Evolutionary conservation across 2,113 vertebrate genomes (phyloP).

Genomic region (Hippocampus mohnikei): DNA sequence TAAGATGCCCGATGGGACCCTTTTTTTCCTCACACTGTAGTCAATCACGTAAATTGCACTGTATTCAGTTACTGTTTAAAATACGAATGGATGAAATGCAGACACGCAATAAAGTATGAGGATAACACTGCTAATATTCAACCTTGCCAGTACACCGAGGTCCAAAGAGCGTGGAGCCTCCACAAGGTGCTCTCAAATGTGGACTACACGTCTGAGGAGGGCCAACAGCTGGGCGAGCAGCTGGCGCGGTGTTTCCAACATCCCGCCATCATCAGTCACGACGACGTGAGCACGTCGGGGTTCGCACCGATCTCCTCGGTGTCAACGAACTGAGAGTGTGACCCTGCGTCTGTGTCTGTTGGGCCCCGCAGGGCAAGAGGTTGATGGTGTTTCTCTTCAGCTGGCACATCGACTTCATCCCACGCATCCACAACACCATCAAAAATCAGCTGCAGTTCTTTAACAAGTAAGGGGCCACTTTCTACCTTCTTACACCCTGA

Average conservation of each 20-base stretch:
- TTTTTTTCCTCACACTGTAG: neutral
- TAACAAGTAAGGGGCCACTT: slow-evolving; percentile 76
- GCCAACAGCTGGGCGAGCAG: slow-evolving; percentile 77
- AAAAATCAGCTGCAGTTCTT: slow-evolving; percentile 89
- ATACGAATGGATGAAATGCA: neutral
- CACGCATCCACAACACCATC: slow-evolving; percentile 87
- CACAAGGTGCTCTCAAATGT: slow-evolving; percentile 78
- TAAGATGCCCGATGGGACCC: neutral
- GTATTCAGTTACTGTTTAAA: neutral
- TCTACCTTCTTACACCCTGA: neutral
- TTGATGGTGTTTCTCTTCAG: slow-evolving; percentile 90
- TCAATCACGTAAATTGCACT: no score
- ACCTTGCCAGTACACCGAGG: slow-evolving; percentile 72
- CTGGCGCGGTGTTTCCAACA: slow-evolving; percentile 84
- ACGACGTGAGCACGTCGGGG: slow-evolving; percentile 75
- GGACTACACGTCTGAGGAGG: slow-evolving; percentile 80
- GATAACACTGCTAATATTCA: neutral
- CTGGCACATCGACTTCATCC: slow-evolving; percentile 87
- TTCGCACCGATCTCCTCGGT: neutral
- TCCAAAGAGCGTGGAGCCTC: slow-evolving; percentile 79
- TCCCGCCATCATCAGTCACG: slow-evolving; percentile 75
- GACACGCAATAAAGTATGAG: neutral
- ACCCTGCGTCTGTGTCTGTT: neutral
- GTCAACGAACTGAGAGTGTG: neutral
- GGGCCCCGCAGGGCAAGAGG: slow-evolving; percentile 81